These are phyloP conservation scores for Hoplodrina ambigua DNA, from an alignment of 2,888 invertebrate species.

Conservation along the genomic window DNA sequence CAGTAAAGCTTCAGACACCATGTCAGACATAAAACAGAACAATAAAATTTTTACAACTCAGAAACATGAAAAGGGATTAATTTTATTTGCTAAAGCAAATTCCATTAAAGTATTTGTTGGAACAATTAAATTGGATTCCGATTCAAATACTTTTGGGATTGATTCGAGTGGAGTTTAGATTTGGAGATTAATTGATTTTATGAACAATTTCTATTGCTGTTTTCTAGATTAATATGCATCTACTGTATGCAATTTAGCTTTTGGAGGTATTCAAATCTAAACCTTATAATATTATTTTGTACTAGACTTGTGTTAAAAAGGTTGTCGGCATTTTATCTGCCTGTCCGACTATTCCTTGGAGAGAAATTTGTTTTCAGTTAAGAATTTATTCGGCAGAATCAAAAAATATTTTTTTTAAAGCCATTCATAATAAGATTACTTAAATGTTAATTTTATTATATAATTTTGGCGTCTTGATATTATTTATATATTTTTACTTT, in stretches of 20 bases:
- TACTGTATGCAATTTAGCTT: neutral
- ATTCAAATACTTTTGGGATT: slow-evolving; percentile 47
- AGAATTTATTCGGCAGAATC: slow-evolving; percentile 13
- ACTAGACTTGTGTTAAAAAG: neutral
- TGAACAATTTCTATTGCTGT: slow-evolving; percentile 11
- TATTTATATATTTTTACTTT: no score
- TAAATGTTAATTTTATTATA: neutral
- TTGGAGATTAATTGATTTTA: slow-evolving; percentile 24
- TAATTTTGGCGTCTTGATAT: neutral
- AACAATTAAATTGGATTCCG: slow-evolving; percentile 64
- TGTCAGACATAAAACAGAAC: slow-evolving; percentile 74
- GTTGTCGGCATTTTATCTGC: slow-evolving; percentile 7
- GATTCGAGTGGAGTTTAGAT: slow-evolving; percentile 31
- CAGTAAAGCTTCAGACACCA: slow-evolving; percentile 73
- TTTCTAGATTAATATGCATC: neutral
- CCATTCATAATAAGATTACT: slow-evolving; percentile 9
- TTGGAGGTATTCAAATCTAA: neutral
- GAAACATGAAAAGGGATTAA: slow-evolving; percentile 75
- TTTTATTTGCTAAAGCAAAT: slow-evolving; percentile 70
- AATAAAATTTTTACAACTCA: slow-evolving; percentile 78
- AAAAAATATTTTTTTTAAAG: slow-evolving; percentile 18
- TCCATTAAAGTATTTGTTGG: slow-evolving; percentile 62
- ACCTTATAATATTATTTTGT: neutral
- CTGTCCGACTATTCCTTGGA: slow-evolving; percentile 16
- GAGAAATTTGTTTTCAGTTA: slow-evolving; percentile 18